These are phyloP conservation scores for Capra hircus DNA, from an alignment of 2,113 vertebrate genomes.

Conservation along the genomic window DNA sequence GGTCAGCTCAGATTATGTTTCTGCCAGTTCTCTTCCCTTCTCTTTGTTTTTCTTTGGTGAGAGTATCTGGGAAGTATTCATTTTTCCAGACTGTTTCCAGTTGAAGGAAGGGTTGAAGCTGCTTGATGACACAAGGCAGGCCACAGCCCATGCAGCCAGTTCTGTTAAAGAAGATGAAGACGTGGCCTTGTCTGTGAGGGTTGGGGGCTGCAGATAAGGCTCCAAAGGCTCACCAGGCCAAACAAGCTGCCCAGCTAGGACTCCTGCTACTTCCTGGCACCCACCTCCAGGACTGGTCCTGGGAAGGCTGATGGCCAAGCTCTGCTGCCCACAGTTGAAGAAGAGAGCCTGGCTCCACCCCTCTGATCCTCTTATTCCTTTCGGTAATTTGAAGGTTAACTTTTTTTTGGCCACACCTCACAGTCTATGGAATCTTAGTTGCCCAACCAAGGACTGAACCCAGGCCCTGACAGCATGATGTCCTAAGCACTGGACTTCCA, in stretches of 20 bases:
- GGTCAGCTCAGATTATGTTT: background rate
- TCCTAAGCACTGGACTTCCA: background rate
- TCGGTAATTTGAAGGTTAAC: background rate
- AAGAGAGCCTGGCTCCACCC: background rate
- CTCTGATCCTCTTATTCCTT: background rate
- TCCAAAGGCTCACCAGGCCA: background rate
- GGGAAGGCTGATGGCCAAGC: background rate
- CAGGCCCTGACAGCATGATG: background rate
- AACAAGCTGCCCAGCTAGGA: background rate
- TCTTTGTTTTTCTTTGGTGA: background rate
- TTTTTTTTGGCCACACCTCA: background rate
- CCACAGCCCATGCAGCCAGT: background rate
- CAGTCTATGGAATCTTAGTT: background rate
- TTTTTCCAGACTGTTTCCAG: background rate
- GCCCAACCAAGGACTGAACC: background rate
- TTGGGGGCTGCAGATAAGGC: background rate
- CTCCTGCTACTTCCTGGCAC: background rate
- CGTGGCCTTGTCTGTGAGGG: background rate
- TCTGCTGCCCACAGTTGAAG: background rate
- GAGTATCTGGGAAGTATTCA: background rate
- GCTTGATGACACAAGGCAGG: background rate
- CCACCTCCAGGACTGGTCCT: background rate
- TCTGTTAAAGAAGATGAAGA: background rate
- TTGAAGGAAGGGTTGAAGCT: background rate
- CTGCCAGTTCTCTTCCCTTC: background rate